Evolutionary conservation across 2,797 vertebrate genomes (phyloP), one percentile per base, ranked within the genome.

Genomic region (Natrix natrix): DNA sequence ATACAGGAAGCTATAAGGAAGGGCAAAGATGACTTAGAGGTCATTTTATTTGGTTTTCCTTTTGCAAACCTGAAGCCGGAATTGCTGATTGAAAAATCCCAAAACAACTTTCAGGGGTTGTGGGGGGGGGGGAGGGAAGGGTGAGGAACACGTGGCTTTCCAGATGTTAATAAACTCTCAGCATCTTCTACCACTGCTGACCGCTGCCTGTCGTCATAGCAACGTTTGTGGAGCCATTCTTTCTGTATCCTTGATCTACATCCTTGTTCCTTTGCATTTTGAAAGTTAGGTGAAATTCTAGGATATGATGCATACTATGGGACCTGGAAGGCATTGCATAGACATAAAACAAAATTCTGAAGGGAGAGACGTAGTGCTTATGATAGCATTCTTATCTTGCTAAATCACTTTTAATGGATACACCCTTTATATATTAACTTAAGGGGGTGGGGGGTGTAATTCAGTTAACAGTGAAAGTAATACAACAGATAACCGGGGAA

Each of bases 391-490:
- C 57, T 89, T 54, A 48, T n/a, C 13, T 57, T 20, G 32, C 22
- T 88, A 66, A 92, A 88, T 74, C 16, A 88, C 61, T 74, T 88
- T 92, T 92, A 89, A 89, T 92, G 13, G 10, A 89, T 60, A 54
- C 83, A 20, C 28, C 87, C 69, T 92, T 92, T 89, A 24, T 56
- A 92, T 61, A 48, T 60, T 61, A 92, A 89, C 54, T 89, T 86
- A 63, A 88, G 32, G 5, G 5, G 66, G 32, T 11, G n/a, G 37
- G 14, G 24, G 52, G 37, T 87, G 26, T 88, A 88, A 87, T 59
- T 91, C 37, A n/a, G 57, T 86, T 91, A 86, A 61, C 37, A 24
- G 57, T 92, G 91, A 87, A 92, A 87, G 32, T 37, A 92, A 56
- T 88, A 69, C 55, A 92, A 87, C 86, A 92, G 52, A 43, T 24